These are phyloP conservation scores for Tyto alba DNA, from an alignment of 2,113 vertebrate species.

Conservation along the genomic window DNA sequence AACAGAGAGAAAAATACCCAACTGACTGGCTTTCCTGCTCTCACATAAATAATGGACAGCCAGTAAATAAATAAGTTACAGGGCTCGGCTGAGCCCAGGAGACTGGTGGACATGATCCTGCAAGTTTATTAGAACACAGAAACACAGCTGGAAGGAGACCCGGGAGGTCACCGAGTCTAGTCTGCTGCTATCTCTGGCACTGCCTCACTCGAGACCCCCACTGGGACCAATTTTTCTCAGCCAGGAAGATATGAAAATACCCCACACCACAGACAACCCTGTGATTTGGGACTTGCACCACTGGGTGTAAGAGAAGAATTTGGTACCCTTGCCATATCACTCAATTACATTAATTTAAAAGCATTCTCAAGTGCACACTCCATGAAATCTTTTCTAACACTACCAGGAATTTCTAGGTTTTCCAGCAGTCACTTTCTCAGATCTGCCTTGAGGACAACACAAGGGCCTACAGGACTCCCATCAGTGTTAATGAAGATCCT, in stretches of 20 bases:
- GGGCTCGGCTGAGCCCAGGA: background rate
- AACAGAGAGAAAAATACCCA: background rate
- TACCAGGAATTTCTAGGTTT: background rate
- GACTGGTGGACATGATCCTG: conserved; percentile 31
- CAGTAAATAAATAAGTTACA: conserved; percentile 43
- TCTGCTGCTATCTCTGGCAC: background rate
- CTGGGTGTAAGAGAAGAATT: background rate
- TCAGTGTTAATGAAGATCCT: background rate
- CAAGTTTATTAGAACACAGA: conserved; percentile 32
- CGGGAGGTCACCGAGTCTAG: background rate
- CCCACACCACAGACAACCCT: background rate
- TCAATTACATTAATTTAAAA: background rate
- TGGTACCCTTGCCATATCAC: background rate
- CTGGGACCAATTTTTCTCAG: background rate
- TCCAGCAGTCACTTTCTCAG: background rate
- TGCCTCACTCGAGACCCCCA: background rate
- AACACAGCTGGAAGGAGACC: conserved; percentile 24
- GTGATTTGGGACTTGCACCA: background rate
- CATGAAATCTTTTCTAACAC: background rate
- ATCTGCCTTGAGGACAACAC: background rate
- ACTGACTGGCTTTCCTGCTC: background rate
- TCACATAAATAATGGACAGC: conserved; percentile 42
- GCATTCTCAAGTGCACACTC: background rate
- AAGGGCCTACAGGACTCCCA: background rate
- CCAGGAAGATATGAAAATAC: background rate